A percentile compares a stretch with the other conserved stretches of the same genome.
phyloP scores from a whole-genome alignment of 2,888 invertebrate species.

The Neoscelio sp. region DNA sequence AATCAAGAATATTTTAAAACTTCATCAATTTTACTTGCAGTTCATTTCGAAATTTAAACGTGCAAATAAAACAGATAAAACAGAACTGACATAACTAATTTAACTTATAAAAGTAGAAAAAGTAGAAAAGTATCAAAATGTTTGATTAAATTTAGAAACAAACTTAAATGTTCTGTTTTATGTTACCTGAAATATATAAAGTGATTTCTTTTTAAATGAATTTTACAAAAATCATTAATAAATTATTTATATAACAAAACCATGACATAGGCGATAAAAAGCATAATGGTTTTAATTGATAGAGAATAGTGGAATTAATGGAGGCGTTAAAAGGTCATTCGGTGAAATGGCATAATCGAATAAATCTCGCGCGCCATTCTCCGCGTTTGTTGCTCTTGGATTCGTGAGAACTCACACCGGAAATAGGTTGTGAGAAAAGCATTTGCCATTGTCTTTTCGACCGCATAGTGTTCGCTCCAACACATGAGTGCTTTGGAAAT shows the following conservation, averaged over 20 bases:
- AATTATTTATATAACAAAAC: slow-evolving; percentile 22
- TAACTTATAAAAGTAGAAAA: too few relatives aligned
- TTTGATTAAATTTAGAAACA: too few relatives aligned
- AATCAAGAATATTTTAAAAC: too few relatives aligned
- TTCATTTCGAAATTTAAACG: too few relatives aligned
- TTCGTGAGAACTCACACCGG: slow-evolving; percentile 73
- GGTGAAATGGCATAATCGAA: slow-evolving; percentile 66
- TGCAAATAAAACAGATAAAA: too few relatives aligned
- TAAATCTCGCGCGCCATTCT: slow-evolving; percentile 63
- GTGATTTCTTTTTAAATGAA: too few relatives aligned
- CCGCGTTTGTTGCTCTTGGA: slow-evolving; percentile 51
- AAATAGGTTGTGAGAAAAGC: slow-evolving; percentile 75
- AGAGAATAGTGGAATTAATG: slow-evolving; percentile 47
- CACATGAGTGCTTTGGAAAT: slow-evolving; percentile 69
- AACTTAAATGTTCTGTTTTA: too few relatives aligned
- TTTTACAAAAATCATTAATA: slow-evolving; percentile 1
- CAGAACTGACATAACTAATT: too few relatives aligned
- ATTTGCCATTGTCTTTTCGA: slow-evolving; percentile 71
- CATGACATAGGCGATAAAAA: slow-evolving; percentile 34
- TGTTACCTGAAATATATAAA: too few relatives aligned
- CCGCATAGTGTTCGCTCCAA: slow-evolving; percentile 26
- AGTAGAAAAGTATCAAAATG: too few relatives aligned
- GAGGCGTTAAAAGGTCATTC: slow-evolving; percentile 64
- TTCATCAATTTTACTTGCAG: too few relatives aligned
- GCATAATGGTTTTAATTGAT: slow-evolving; percentile 57